Base-by-base conservation (phyloP, 2,888 invertebrate genomes). In the Acanthosepion pharaonis region DNA sequence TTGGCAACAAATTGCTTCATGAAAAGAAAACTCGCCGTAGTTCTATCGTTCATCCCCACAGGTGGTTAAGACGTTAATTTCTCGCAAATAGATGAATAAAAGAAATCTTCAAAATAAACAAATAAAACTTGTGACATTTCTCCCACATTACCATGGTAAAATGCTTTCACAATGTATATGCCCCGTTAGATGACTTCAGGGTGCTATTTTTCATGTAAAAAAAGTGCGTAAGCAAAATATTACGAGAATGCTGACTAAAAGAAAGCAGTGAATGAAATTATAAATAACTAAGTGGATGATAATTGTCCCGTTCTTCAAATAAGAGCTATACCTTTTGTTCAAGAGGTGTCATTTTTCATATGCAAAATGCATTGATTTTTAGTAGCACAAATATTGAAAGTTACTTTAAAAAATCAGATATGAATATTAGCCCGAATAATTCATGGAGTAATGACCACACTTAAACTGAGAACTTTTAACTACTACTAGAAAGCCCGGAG, bases 1-100 rank as follows among this genome's bases (percentile, higher is more conserved):
- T n/a, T n/a, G 28, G 78, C n/a, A n/a, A 78, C 78, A 78, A 78
- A 78, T 78, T 78, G 78, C 78, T 78, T 78, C n/a, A n/a, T 78
- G 78, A n/a, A n/a, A 78, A 33, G n/a, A 78, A 78, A 64, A 64
- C 20, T 11, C 78, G n/a, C 33, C 78, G n/a, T n/a, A 15, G 11
- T 0, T 78, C 33, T 78, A 15, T n/a, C n/a, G 78, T n/a, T 78
- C 78, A n/a, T 78, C n/a, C 78, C 78, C 78, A 78, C 78, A 78
- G 78, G 78, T 78, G 78, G 78, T 78, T 15, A 78, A 78, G 78
- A 33, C n/a, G 78, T 78, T 78, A 78, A 78, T 78, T 78, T 78
- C 11, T 78, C 78, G 15, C 18, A n/a, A 78, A 78, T 11, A n/a
- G 11, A 78, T 78, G n/a, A 78, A n/a, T 78, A 78, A 78, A 64